Conservation (phyloP, 2,113 vertebrate genomes). For the Thermophis baileyi region DNA sequence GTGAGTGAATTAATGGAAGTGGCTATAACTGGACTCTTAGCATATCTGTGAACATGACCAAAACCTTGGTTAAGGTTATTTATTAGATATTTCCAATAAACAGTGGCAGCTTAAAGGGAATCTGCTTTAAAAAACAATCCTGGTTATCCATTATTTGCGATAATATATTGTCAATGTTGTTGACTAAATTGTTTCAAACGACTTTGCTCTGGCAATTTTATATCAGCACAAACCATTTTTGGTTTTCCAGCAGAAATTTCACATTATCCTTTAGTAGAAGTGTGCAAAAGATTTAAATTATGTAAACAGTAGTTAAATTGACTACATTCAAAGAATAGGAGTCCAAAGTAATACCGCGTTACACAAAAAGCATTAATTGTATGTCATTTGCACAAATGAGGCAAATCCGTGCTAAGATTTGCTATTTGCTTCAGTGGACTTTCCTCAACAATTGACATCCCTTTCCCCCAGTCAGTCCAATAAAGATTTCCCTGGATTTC, state of each 20-base stretch:
- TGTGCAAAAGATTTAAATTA: neutral
- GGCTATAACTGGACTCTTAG: neutral
- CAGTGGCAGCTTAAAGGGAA: neutral
- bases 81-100: neutral
- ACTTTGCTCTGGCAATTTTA: neutral
- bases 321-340: neutral
- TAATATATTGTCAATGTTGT: neutral
- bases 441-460: neutral
- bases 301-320: neutral
- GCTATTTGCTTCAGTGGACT: neutral
- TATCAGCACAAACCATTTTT: neutral
- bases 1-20: neutral
- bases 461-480: neutral
- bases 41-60: neutral
- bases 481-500: neutral
- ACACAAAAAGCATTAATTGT: neutral
- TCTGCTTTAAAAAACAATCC: neutral
- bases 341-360: neutral
- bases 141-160: neutral
- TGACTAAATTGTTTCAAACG: neutral
- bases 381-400: neutral
- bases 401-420: neutral
- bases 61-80: neutral
- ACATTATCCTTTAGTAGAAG: neutral
- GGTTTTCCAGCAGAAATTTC: neutral